Evolutionary conservation across 2,113 vertebrate species (phyloP), one percentile per base, ranked within the genome.

Genomic region (Aspidoscelis tigris): DNA sequence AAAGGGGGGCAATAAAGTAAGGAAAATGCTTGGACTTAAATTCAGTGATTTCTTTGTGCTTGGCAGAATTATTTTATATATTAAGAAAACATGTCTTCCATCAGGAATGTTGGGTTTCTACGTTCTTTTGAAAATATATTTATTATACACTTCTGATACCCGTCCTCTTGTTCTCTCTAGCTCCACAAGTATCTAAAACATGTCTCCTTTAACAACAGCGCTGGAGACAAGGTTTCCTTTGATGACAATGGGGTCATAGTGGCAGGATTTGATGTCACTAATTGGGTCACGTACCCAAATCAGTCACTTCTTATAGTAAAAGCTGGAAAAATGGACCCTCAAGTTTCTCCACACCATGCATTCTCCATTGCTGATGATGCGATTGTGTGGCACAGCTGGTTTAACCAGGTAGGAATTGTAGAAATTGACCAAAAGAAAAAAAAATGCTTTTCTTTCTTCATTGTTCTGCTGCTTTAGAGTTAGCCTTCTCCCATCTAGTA

Each of bases 221-320:
- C n/a, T 39, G 66, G 79, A 26, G 79, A 71, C 12, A 11, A 39
- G 7, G 5, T 80, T 80, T 53, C 11, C 33, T 80, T 80, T 70
- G 66, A 80, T 12, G 26, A 70, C 18, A 70, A 80, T 70, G 18
- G 44, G 33, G 5, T 14, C 6, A 33, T 80, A 39, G 66, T 71
- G 22, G n/a, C 5, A 20, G 66, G 79, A 55, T 55, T 70, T 55
- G 66, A 80, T 41, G 20, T 80, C 8, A 41, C 53, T 16, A 80
- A 80, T 33, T 80, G 79, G 79, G 50, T 80, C n/a, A 80, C 16
- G n/a, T 69, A 44, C 65, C 44, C 78, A 70, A 80, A 80, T 44
- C 77, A 79, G 10, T 79, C 78, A 12, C 53, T 80, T 55, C 12
- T 64, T 80, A 50, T 66, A 55, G 20, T 55, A 21, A 71, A 55